Percentiles rank a stretch among this genome's conserved stretches.
Conservation (phyloP, 2,113 vertebrate genomes). For the Aythya baeri region DNA sequence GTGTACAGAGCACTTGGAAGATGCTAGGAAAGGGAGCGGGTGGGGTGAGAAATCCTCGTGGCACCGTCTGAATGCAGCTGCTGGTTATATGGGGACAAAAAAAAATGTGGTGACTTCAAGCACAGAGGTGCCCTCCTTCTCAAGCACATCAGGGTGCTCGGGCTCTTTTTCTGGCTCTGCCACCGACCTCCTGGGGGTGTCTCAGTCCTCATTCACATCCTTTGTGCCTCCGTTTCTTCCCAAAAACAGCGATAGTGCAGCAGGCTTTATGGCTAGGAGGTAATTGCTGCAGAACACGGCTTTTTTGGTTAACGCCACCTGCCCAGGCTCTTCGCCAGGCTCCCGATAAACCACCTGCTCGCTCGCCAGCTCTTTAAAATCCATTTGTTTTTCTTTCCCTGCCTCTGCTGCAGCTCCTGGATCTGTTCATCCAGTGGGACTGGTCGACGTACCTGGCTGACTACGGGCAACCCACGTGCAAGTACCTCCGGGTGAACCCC, state of each 20-base stretch:
- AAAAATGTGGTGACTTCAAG: background rate
- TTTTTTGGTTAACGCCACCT: background rate
- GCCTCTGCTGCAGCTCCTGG: conserved; percentile 82
- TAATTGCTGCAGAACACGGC: background rate
- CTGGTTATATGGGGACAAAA: background rate
- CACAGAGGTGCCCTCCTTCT: background rate
- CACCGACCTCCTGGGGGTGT: fast-evolving
- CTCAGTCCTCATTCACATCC: background rate
- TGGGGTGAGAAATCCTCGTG: fast-evolving
- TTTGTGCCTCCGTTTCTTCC: background rate
- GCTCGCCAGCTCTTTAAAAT: background rate
- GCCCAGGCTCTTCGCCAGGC: background rate
- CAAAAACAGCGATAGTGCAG: fast-evolving
- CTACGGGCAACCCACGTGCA: conserved; percentile 91
- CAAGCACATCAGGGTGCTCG: fast-evolving
- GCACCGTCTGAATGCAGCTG: fast-evolving
- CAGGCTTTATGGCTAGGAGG: background rate
- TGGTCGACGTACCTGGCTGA: conserved; percentile 96
- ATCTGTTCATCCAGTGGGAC: conserved; percentile 97
- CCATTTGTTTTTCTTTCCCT: background rate
- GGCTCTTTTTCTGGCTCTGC: background rate
- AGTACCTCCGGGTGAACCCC: conserved; percentile 94
- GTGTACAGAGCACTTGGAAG: fast-evolving
- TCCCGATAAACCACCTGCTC: background rate
- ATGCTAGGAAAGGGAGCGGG: background rate